Evolutionary conservation across 2,888 invertebrate species (phyloP).

Genomic region (Eustalomyia histrio): DNA sequence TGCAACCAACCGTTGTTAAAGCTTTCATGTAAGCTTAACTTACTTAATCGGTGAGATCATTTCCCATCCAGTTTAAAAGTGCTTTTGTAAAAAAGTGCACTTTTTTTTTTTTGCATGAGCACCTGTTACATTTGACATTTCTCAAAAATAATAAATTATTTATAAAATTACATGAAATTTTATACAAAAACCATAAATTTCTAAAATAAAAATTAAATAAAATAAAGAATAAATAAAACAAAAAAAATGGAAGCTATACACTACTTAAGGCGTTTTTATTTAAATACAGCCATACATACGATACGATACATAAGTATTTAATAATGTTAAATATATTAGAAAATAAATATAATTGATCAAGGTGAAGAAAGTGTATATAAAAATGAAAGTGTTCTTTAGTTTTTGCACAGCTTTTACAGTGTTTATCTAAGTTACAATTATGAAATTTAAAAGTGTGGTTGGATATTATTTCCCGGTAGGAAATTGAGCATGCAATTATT

Average conservation of each 20-base stretch:
- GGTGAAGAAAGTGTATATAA: conserved; percentile 31
- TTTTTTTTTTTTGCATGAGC: not conserved
- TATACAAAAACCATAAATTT: not conserved
- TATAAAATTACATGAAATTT: not conserved
- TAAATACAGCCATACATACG: conserved; percentile 47
- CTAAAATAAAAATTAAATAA: not conserved
- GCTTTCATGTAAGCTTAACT: no score
- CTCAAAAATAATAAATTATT: conserved; percentile 14
- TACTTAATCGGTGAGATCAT: no score
- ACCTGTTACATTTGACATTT: conserved; percentile 29
- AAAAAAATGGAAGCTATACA: conserved; percentile 39
- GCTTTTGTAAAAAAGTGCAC: no score
- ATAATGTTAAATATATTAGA: conserved; percentile 18
- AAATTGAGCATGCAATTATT: conserved; percentile 1
- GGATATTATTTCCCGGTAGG: not conserved
- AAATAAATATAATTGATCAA: conserved; percentile 23
- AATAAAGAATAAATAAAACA: not conserved
- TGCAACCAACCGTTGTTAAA: no score
- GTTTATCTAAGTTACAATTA: conserved; percentile 1
- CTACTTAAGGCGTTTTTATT: conserved; percentile 50
- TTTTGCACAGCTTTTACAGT: not conserved
- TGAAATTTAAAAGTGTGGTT: not conserved
- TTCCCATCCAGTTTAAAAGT: no score
- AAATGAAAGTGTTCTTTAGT: not conserved
- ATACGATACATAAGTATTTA: conserved; percentile 22